phyloP scores from a whole-genome alignment of 2,797 vertebrate species.

The Tauraco hartlaubi region DNA sequence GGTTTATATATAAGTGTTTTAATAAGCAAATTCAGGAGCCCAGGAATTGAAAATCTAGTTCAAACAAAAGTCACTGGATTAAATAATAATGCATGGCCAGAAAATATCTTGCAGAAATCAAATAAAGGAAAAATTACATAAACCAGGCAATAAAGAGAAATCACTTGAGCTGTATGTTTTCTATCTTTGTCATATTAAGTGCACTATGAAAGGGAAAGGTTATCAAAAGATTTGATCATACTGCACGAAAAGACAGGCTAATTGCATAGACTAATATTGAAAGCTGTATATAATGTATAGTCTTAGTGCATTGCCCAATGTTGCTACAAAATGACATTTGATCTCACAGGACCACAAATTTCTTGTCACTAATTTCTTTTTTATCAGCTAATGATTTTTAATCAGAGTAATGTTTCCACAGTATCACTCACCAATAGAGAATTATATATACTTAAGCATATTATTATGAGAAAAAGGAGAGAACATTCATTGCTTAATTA shows the following conservation, averaged over 20 bases:
- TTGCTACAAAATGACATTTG: background rate
- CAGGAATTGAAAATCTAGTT: background rate
- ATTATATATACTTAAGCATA: background rate
- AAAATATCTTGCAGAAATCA: background rate
- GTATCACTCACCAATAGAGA: background rate
- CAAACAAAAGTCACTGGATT: background rate
- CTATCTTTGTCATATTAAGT: background rate
- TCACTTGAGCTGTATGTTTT: background rate
- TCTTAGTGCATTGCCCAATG: background rate
- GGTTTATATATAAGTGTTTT: background rate
- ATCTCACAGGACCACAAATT: background rate
- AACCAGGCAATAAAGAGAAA: background rate
- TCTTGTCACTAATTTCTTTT: background rate
- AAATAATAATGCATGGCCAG: background rate
- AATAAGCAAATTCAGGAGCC: background rate
- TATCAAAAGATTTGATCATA: background rate
- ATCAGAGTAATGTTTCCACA: slow-evolving; percentile 18
- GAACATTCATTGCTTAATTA: slow-evolving; percentile 30
- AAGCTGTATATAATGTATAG: background rate
- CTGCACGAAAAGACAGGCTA: background rate
- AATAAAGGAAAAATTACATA: background rate
- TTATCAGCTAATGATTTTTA: slow-evolving; percentile 13
- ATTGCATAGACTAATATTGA: background rate
- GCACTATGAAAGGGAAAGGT: background rate
- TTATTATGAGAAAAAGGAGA: background rate